Base-by-base conservation (phyloP, 2,888 invertebrate species). In the Petrolisthes cinctipes region DNA sequence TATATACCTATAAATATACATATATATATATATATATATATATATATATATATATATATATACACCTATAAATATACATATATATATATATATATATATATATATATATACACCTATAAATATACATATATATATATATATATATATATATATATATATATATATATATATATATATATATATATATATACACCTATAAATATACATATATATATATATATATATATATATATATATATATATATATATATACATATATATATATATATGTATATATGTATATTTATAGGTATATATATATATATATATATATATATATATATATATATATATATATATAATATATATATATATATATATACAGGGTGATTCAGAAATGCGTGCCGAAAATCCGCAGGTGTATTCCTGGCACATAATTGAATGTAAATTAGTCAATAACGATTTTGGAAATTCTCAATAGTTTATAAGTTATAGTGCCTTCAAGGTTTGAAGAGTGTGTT, bases 11-110 rank as follows among this genome's bases (percentile, higher is more conserved):
- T 53, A 53, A 9, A 17, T 53, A 37, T 79, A 53, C 51, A 53
- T 53, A 37, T 79, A 53, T 79, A 53, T 79, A 79, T 79, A 79
- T 79, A 37, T 53, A 53, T 53, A 79, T 53, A 37, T 79, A 79
- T 79, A 53, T 53, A 53, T 79, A 53, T 53, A 53, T 37, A 79
- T 37, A 53, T 37, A 37, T 53, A 53, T 79, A 53, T 79, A 53
- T 80, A 53, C 54, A 54, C 20, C 11, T 80, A 80, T 80, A 6
- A n/a, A 53, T 80, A 80, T 80, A 80, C 54, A 80, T 80, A 80
- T 53, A 80, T 80, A 80, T 80, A 80, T 80, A 80, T 80, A 80
- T 80, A 76, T 11, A 76, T 76, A 76, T 76, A 11, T 76, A 11
- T 76, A 11, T 76, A 11, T 76, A 11, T 76, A 11, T 76, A 11